Evolutionary conservation across 1,140 invertebrate genomes (phyloP).

Genomic region (Drosophila persimilis): DNA sequence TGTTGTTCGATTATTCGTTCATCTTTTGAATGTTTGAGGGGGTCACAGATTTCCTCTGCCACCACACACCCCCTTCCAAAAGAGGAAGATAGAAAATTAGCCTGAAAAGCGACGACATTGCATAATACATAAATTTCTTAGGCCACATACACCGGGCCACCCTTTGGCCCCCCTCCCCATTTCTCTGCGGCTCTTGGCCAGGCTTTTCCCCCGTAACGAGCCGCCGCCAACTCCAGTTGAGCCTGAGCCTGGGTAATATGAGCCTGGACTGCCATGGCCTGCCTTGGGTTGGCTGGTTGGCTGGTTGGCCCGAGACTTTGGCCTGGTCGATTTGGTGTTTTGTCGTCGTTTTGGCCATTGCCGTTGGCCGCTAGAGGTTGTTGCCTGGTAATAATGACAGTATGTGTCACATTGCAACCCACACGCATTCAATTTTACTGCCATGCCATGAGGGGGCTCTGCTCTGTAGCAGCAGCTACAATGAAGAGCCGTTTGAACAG

Average conservation of each 20-base stretch:
- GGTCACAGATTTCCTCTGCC: constrained; percentile 11
- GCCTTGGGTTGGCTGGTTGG: too few relatives aligned
- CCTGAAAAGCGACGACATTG: constrained; percentile 54
- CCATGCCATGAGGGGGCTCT: constrained; percentile 15
- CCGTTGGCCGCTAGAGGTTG: constrained; percentile 64
- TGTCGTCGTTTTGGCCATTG: constrained; percentile 38
- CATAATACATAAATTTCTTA: constrained; percentile 68
- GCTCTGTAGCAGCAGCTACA: constrained; percentile 10
- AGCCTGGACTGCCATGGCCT: constrained; percentile 31
- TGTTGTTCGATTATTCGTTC: constrained; percentile 4
- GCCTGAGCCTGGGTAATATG: constrained; percentile 51
- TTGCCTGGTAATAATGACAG: constrained; percentile 79
- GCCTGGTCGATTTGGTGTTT: constrained; percentile 32
- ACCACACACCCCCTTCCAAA: neutral
- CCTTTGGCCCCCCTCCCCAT: constrained; percentile 7
- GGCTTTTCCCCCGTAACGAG: constrained; percentile 69
- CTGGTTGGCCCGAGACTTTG: too few relatives aligned
- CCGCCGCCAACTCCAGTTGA: constrained; percentile 61
- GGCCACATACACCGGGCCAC: constrained; percentile 16
- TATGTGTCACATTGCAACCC: constrained; percentile 81
- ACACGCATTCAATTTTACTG: constrained; percentile 80
- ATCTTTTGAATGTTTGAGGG: constrained; percentile 33
- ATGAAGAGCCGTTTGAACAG: constrained; percentile 25
- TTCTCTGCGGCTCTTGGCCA: constrained; percentile 5
- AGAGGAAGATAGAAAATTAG: constrained; percentile 26